phyloP scores from a whole-genome alignment of 2,888 invertebrate species.

The Cartodere bifasciata region DNA sequence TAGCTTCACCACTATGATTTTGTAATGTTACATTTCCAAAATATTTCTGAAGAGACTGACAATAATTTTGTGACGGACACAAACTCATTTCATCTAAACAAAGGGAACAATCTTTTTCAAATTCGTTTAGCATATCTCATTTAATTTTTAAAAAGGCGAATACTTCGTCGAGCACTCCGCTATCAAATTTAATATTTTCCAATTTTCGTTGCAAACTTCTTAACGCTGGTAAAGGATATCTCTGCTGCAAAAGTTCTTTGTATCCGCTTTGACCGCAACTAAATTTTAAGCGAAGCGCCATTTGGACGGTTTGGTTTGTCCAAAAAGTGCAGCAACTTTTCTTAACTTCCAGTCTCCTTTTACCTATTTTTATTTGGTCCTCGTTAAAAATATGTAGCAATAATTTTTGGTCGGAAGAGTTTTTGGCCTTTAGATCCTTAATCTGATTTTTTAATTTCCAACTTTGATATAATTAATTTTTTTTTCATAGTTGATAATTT shows the following conservation, averaged over 20 bases:
- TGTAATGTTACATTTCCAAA: slow-evolving; percentile 16
- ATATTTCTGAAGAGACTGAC: slow-evolving; percentile 16
- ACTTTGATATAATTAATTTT: no score
- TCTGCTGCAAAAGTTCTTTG: slow-evolving; percentile 13
- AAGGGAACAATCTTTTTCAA: slow-evolving; percentile 12
- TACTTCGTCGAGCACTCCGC: slow-evolving; percentile 14
- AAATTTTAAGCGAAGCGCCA: slow-evolving; percentile 14
- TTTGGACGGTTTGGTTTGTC: slow-evolving; percentile 12
- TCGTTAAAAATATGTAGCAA: no score
- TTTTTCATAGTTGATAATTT: no score
- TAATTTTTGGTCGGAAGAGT: no score
- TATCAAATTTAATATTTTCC: slow-evolving; percentile 15
- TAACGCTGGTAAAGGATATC: slow-evolving; percentile 15
- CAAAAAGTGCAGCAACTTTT: no score
- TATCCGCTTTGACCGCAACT: slow-evolving; percentile 13
- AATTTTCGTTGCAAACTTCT: slow-evolving; percentile 14
- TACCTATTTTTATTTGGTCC: no score
- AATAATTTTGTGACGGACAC: slow-evolving; percentile 12
- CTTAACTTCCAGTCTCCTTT: no score
- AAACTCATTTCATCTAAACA: slow-evolving; percentile 16
- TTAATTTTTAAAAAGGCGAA: slow-evolving; percentile 14
- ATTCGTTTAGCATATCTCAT: slow-evolving; percentile 10
- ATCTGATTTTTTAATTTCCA: no score
- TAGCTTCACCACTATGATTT: slow-evolving; percentile 14
- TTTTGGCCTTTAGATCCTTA: no score